phyloP scores from a whole-genome alignment of 2,888 invertebrate genomes.

The Phyllotreta cruciferae region DNA sequence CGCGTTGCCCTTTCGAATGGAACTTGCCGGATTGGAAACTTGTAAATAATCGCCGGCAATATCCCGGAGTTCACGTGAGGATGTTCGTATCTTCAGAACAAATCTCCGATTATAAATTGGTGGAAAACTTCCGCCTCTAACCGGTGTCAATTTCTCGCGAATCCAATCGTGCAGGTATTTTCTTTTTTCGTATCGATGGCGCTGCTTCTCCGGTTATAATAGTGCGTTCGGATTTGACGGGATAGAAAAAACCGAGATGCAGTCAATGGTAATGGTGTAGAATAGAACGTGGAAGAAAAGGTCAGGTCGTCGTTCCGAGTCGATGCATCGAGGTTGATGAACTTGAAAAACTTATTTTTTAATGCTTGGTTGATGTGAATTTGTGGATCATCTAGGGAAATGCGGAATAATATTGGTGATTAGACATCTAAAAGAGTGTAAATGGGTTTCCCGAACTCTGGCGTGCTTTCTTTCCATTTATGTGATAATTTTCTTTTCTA shows the following conservation, averaged over 20 bases:
- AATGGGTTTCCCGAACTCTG: too few species aligned
- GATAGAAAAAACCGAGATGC: not conserved
- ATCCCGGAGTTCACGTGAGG: too few species aligned
- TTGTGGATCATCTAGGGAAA: too few species aligned
- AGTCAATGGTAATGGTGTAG: not conserved
- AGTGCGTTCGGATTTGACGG: constrained; percentile 1
- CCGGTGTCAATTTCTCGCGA: constrained; percentile 10
- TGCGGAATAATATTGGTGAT: too few species aligned
- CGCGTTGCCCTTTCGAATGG: too few species aligned
- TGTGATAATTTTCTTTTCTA: too few species aligned
- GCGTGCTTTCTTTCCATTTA: too few species aligned
- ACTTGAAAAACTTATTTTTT: constrained; percentile 19
- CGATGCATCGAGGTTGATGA: constrained; percentile 22
- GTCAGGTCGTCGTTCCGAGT: constrained; percentile 23
- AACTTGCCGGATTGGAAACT: too few species aligned
- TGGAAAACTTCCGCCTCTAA: constrained; percentile 9
- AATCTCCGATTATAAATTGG: constrained; percentile 12
- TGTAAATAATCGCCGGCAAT: too few species aligned
- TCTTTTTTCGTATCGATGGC: not conserved
- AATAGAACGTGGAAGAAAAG: constrained; percentile 6
- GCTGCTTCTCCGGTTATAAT: not conserved
- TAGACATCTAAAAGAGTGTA: too few species aligned
- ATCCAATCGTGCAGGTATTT: constrained; percentile 5
- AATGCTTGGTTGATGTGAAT: not conserved
- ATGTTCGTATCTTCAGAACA: constrained; percentile 2